A percentile compares a stretch with the other conserved stretches of the same genome.
Evolutionary conservation across 2,113 vertebrate species (phyloP).

Genomic region (Burhinus oedicnemus): DNA sequence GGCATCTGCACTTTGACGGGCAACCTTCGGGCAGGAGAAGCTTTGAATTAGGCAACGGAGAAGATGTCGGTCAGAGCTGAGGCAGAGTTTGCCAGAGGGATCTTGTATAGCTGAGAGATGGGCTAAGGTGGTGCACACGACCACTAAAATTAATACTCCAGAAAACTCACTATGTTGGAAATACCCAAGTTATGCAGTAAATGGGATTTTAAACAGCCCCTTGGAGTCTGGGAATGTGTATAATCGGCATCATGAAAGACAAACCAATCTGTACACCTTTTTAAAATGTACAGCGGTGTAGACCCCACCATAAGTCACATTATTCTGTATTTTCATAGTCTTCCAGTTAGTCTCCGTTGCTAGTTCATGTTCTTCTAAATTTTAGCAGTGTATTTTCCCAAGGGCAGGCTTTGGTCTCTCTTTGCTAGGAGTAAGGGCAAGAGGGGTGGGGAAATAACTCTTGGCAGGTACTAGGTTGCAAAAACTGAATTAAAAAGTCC

Average conservation of each 20-base stretch:
- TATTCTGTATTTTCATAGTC: not conserved
- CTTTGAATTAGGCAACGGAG: not conserved
- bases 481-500: not conserved
- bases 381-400: not conserved
- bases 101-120: not conserved
- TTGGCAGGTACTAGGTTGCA: not conserved
- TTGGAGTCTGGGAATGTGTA: not conserved
- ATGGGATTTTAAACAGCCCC: not conserved
- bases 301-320: not conserved
- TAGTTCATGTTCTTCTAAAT: conserved; percentile 21
- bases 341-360: conserved; percentile 19
- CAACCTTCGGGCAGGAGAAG: not conserved
- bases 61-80: conserved; percentile 27
- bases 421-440: not conserved
- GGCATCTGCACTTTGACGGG: not conserved
- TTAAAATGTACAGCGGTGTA: not conserved
- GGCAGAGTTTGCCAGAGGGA: not conserved
- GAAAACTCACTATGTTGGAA: not conserved
- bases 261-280: not conserved
- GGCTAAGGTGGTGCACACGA: fast-evolving
- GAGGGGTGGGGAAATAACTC: not conserved
- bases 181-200: not conserved
- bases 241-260: not conserved
- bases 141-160: not conserved
- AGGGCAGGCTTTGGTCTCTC: conserved; percentile 39